Evolutionary conservation across 2,797 vertebrate genomes (phyloP), one percentile per base, ranked within the genome.

Genomic region (Helarctos malayanus): DNA sequence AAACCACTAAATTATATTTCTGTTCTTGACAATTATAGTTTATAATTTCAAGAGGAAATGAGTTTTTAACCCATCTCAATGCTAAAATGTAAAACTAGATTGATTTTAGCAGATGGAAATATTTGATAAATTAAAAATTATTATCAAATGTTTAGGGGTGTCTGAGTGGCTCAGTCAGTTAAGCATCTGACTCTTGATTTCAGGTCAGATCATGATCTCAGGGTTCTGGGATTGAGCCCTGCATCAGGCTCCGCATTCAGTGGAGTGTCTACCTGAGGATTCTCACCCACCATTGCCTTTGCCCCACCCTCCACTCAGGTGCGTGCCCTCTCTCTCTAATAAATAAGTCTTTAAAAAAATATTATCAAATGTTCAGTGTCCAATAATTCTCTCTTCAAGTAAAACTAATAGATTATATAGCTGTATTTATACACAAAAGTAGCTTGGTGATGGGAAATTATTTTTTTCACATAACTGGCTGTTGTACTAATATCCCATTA

Each of bases 1-100:
- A 92, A 96, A 79, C n/a, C 13, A 87, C 7, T 68, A 7, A 25
- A 84, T 9, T 71, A 54, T 59, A 52, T 90, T 97, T 95, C 32
- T 15, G 29, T 12, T 94, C 32, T 7, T 14, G 89, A 27, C 11
- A 69, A 75, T 5, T 45, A 49, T 59, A 69, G 25, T 79, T 82
- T 68, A 65, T 47, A 3, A 88, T 69, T 95, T 93, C 18, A 93
- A 57, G 38, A n/a, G 4, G 61, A 71, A 82, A 75, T 91, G 21
- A 41, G 5, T 41, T 86, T 92, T 93, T 95, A 94, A 88, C 15
- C 12, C 0, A 63, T 1, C 1, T 95, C 10, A 80, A 2, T 80
- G 8, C 7, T 91, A 87, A 91, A 89, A 86, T 69, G 23, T 78
- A 45, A 86, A 86, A 61, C 2, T 65, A 5, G 8, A 94, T 78